phyloP scores from a whole-genome alignment of 2,113 vertebrate genomes.

The Alligator mississippiensis region DNA sequence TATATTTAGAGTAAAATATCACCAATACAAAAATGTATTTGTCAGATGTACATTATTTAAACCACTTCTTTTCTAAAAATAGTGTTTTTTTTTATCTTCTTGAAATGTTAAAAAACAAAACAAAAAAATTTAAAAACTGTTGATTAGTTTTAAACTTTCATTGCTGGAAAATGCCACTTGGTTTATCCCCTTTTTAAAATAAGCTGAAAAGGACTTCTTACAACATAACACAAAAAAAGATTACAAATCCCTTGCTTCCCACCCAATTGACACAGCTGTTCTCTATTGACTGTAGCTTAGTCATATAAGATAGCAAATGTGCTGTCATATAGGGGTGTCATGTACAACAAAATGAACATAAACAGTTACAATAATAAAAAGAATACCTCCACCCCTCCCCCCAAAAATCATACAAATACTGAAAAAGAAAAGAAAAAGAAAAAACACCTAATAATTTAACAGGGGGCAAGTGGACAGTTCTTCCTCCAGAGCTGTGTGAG shows the following conservation, averaged over 20 bases:
- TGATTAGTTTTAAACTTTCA: background rate
- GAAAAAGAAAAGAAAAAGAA: background rate
- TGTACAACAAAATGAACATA: background rate
- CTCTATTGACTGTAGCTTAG: background rate
- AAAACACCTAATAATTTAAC: background rate
- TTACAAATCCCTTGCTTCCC: background rate
- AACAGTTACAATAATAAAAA: background rate
- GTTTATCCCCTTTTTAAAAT: background rate
- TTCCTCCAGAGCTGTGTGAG: background rate
- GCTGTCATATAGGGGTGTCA: background rate
- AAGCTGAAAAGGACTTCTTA: background rate
- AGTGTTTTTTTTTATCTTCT: background rate
- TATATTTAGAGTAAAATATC: background rate
- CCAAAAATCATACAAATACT: background rate
- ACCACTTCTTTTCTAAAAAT: background rate
- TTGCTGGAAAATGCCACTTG: background rate
- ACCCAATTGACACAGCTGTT: background rate
- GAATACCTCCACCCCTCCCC: background rate
- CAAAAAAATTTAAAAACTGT: background rate
- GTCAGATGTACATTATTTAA: background rate
- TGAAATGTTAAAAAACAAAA: too few species aligned
- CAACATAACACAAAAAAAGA: background rate
- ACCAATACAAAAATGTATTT: background rate
- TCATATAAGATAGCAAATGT: background rate
- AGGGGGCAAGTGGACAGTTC: background rate